Conservation (phyloP, 2,113 vertebrate genomes). For the Leptobrachium ailaonicum region DNA sequence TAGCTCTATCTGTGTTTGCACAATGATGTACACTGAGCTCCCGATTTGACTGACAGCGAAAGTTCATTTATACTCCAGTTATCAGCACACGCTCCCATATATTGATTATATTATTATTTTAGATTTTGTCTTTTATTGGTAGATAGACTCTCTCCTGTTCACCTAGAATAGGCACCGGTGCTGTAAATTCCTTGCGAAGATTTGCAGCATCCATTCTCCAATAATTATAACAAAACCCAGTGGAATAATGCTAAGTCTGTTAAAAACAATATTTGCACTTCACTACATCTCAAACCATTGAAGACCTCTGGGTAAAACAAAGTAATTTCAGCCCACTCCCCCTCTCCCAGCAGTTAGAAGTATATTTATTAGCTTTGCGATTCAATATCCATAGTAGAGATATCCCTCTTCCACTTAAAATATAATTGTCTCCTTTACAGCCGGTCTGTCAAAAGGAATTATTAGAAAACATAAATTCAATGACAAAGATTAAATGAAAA, state of each 20-base stretch:
- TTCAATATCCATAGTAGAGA: not conserved
- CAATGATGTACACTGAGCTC: too few relatives aligned
- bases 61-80: too few relatives aligned
- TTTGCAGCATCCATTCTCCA: not conserved
- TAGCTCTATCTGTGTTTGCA: too few relatives aligned
- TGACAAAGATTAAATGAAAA: slow-evolving; percentile 20
- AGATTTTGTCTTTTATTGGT: too few relatives aligned
- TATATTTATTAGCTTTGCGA: slow-evolving; percentile 6
- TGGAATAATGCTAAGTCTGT: not conserved
- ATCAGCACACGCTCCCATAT: too few relatives aligned
- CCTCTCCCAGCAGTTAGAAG: not conserved
- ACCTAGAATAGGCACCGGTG: not conserved
- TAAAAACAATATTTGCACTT: slow-evolving; percentile 27
- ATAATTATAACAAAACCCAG: slow-evolving; percentile 33
- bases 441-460: slow-evolving; percentile 26
- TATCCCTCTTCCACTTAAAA: slow-evolving; percentile 26
- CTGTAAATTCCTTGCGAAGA: slow-evolving; percentile 44
- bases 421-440: slow-evolving; percentile 31
- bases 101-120: too few relatives aligned
- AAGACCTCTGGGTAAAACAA: slow-evolving; percentile 3
- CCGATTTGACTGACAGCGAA: too few relatives aligned
- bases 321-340: not conserved
- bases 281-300: slow-evolving; percentile 20
- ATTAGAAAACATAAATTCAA: slow-evolving; percentile 23
- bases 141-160: not conserved